Evolutionary conservation across 2,797 vertebrate species (phyloP).

Genomic region (Pangasius djambal): DNA sequence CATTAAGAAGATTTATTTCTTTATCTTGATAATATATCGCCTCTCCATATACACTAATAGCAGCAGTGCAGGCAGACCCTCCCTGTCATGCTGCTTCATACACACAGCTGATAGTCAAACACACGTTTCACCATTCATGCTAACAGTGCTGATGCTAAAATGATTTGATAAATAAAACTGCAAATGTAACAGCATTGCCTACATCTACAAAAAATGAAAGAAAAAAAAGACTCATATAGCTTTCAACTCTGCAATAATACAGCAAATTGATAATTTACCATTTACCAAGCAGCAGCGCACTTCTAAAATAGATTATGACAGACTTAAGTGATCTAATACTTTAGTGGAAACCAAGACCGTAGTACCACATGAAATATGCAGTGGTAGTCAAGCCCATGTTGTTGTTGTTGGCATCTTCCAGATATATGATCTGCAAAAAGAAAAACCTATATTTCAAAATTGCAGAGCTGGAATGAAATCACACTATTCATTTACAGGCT

Average conservation of each 20-base stretch:
- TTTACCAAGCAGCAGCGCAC: not conserved
- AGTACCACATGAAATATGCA: conserved; percentile 15
- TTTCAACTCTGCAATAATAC: conserved; percentile 4
- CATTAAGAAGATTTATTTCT: conserved; percentile 20
- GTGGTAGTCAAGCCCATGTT: not conserved
- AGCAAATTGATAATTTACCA: conserved; percentile 17
- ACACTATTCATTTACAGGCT: not conserved
- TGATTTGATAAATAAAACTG: conserved; percentile 17
- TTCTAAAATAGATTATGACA: conserved; percentile 22
- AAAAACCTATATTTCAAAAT: not conserved
- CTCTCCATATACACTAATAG: conserved; percentile 5
- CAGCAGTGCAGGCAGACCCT: not conserved
- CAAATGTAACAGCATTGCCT: not conserved
- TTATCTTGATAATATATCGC: conserved; percentile 10
- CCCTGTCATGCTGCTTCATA: not conserved
- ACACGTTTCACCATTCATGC: not conserved
- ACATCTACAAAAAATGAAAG: not conserved
- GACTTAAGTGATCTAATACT: conserved; percentile 20
- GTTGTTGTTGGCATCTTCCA: not conserved
- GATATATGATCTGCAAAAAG: conserved; percentile 10
- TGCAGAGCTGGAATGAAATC: not conserved
- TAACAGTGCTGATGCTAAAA: conserved; percentile 3
- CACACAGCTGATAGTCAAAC: not conserved
- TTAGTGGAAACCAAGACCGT: not conserved
- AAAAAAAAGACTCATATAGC: conserved; percentile 1